Base-by-base conservation (phyloP, 2,888 invertebrate species). In the Caenorhabditis angaria region DNA sequence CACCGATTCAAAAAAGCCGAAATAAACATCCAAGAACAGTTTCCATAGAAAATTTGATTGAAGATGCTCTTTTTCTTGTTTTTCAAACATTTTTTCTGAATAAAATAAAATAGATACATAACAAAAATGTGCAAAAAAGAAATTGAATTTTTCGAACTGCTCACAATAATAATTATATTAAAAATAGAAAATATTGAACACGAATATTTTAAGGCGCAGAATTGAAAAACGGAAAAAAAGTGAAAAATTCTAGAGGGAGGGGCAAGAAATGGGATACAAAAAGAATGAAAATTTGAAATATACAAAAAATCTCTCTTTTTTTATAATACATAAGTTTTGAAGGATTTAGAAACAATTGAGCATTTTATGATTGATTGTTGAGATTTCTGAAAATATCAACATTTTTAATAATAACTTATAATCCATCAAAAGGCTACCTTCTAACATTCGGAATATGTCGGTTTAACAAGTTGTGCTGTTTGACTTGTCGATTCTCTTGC, bases 391-490 rank as follows among this genome's bases (percentile, higher is more conserved):
- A 48, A 35, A 51, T 53, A 63, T 35, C 59, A 50, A n/a, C 6
- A 50, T 50, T 20, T 2, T 63, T 27, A 54, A 55, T 32, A 63
- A 62, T 68, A 68, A 59, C 63, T 63, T 58, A 68, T 68, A 63
- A 63, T 61, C 59, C 62, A 63, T 63, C 62, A 55, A 51, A 61
- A 41, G 18, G 18, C 18, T 41, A 41, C 20, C 56, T 54, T 55
- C 32, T 63, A 71, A 48, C 71, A 71, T 53, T 71, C 71, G 18
- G 71, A 71, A 57, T 63, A 71, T 22, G 63, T 53, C 3, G 63
- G 60, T 20, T 66, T 66, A 25, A 35, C 70, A 8, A 18, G 12
- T 4, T 3, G 54, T 3, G 60, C 54, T 12, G 58, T 25, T n/a
- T 35, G 55, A 41, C 47, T 62, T 20, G 65, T 59, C n/a, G 61